Evolutionary conservation across 2,888 invertebrate species (phyloP).

Genomic region (Pandemis corylana): DNA sequence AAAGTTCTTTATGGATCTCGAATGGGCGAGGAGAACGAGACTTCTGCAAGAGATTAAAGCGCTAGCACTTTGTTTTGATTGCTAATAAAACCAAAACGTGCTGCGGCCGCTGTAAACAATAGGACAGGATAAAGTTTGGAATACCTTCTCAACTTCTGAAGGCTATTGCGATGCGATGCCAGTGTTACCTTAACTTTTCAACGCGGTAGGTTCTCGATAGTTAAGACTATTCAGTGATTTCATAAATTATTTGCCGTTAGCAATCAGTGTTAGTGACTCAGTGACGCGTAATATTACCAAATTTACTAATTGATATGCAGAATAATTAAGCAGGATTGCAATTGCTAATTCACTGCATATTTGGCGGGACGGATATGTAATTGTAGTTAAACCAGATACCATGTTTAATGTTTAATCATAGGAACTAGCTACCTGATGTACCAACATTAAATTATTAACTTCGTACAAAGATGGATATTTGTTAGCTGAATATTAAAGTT

Average conservation of each 20-base stretch:
- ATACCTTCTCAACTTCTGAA: neutral
- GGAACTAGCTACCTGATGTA: neutral
- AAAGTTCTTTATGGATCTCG: neutral
- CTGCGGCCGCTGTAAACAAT: constrained; percentile 3
- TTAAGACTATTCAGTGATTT: neutral
- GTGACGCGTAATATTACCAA: neutral
- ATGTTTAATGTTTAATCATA: neutral
- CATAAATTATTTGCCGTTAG: neutral
- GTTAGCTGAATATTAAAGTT: too few relatives aligned
- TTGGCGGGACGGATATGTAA: neutral
- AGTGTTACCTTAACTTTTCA: neutral
- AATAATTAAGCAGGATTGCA: constrained; percentile 21
- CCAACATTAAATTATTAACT: neutral
- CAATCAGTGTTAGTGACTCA: neutral
- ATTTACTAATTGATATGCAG: constrained; percentile 14
- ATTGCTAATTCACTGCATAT: neutral
- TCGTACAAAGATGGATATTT: too few relatives aligned
- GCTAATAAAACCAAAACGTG: constrained; percentile 3
- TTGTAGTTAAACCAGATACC: neutral
- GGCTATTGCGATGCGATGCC: neutral
- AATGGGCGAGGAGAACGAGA: constrained; percentile 4
- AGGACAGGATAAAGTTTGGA: constrained; percentile 2
- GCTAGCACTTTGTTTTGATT: constrained; percentile 9
- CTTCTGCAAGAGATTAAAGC: constrained; percentile 13
- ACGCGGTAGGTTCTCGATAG: neutral